A percentile compares a stretch with the other conserved stretches of the same genome.
Evolutionary conservation across 2,797 vertebrate species (phyloP).

Genomic region (Gobionotothen gibberifrons): DNA sequence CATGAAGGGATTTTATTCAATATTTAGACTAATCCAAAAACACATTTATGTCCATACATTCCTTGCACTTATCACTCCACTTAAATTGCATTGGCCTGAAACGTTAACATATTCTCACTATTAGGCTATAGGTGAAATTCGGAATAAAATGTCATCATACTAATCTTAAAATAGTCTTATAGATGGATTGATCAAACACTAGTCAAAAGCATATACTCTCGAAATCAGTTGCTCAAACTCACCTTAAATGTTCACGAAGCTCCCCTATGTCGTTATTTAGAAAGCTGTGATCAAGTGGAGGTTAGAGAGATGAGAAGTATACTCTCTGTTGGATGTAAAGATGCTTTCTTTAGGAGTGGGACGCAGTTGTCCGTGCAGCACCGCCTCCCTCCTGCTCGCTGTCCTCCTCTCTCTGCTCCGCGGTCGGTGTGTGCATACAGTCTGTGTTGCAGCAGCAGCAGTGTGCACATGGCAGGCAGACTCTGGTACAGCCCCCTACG

Average conservation of each 20-base stretch:
- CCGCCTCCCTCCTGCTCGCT: slow-evolving; percentile 55
- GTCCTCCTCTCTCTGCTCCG: slow-evolving; percentile 64
- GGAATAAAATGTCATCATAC: neutral
- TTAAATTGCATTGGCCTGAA: neutral
- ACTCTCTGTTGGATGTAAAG: slow-evolving; percentile 33
- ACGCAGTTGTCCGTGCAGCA: slow-evolving; percentile 67
- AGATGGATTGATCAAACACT: no score
- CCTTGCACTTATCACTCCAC: neutral
- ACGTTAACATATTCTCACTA: neutral
- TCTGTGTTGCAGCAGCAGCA: slow-evolving; percentile 71
- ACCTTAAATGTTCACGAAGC: slow-evolving; percentile 67
- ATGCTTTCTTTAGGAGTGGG: slow-evolving; percentile 55
- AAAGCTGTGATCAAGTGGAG: slow-evolving; percentile 45
- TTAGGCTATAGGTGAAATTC: neutral
- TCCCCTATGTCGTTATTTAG: slow-evolving; percentile 55
- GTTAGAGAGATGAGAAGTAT: slow-evolving; percentile 25
- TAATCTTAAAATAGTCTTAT: neutral
- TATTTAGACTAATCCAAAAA: neutral
- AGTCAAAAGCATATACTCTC: neutral
- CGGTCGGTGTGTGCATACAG: slow-evolving; percentile 58
- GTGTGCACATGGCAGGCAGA: slow-evolving; percentile 81
- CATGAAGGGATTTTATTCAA: neutral
- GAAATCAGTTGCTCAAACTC: slow-evolving; percentile 52
- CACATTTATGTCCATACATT: neutral
- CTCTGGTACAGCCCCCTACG: slow-evolving; percentile 75